Base-by-base conservation (phyloP, 2,888 invertebrate genomes). In the Callyntrura sp. region DNA sequence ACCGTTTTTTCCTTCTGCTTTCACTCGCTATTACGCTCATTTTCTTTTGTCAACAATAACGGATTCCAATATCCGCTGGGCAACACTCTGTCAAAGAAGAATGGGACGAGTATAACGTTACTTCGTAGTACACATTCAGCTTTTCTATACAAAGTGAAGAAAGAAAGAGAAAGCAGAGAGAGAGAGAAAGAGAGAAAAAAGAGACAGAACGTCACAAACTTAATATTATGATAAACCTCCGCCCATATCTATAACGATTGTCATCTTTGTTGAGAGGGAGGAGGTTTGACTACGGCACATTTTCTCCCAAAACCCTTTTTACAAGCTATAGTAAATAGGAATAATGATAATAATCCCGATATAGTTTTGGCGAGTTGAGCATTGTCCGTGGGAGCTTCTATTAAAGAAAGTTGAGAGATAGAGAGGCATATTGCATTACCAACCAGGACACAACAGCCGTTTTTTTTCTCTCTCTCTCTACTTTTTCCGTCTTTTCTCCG, bases 41-140 rank as follows among this genome's bases (percentile, higher is more conserved):
- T 68, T 88, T 57, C 87, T 88, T 81, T 73, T 82, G 82, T 81
- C 87, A 88, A 81, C 87, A 88, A 88, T 81, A 82, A 82, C 60
- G 82, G 87, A 81, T 88, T 88, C 87, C 87, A 88, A 88, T 88
- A 88, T 88, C 87, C 87, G 87, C 86, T 88, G 81, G 87, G 81
- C 82, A 81, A 70, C 87, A 82, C 87, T 82, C 48, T 70, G 70
- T 51, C 45, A 85, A 76, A 76, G 57, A 73, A 45, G 79, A 86
- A 86, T 35, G 86, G 25, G 55, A 9, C 43, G 48, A 48, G 78
- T 73, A 70, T 11, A 35, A 70, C 65, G n/a, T n/a, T 20, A 20
- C 20, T 23, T 20, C 17, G 23, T 23, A 60, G 23, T 23, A 60
- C 60, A 60, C 23, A 60, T 11, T 20, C 23, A 60, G 60, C 23